Evolutionary conservation across 2,797 vertebrate genomes (phyloP).

Genomic region (Bradypodion ventrale): DNA sequence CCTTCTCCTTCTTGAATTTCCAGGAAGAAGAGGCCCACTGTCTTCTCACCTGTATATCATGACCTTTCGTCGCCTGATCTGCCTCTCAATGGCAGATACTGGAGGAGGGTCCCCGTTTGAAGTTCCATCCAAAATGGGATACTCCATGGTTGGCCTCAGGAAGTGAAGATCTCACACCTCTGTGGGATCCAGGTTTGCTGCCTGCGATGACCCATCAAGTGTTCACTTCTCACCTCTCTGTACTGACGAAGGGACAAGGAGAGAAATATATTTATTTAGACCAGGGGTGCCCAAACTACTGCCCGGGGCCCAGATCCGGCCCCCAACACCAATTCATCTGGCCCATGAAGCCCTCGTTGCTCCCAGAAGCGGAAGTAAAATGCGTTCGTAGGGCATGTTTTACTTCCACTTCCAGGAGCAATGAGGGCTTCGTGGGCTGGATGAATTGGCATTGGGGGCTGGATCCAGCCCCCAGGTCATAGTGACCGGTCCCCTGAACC

Average conservation of each 20-base stretch:
- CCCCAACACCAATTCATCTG: no score
- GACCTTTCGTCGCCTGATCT: not conserved
- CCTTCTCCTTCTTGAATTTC: not conserved
- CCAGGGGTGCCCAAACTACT: no score
- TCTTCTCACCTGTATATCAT: constrained; percentile 27
- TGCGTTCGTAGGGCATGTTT: no score
- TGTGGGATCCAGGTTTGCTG: not conserved
- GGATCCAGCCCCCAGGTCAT: no score
- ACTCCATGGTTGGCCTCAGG: constrained; percentile 25
- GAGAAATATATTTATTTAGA: not conserved
- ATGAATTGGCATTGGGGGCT: no score
- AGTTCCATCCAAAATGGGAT: not conserved
- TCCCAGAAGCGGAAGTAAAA: no score
- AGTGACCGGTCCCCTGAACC: no score
- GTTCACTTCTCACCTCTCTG: constrained; percentile 11
- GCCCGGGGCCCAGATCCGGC: no score
- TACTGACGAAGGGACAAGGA: no score
- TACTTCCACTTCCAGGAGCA: no score
- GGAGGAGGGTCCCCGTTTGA: not conserved
- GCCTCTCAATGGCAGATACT: not conserved
- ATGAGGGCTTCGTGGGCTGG: no score
- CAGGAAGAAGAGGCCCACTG: not conserved
- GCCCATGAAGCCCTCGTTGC: no score
- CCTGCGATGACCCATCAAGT: not conserved
- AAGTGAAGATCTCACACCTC: not conserved